Percentiles rank a stretch among this genome's conserved stretches.
phyloP scores from a whole-genome alignment of 2,797 vertebrate genomes.

The Merluccius polli region DNA sequence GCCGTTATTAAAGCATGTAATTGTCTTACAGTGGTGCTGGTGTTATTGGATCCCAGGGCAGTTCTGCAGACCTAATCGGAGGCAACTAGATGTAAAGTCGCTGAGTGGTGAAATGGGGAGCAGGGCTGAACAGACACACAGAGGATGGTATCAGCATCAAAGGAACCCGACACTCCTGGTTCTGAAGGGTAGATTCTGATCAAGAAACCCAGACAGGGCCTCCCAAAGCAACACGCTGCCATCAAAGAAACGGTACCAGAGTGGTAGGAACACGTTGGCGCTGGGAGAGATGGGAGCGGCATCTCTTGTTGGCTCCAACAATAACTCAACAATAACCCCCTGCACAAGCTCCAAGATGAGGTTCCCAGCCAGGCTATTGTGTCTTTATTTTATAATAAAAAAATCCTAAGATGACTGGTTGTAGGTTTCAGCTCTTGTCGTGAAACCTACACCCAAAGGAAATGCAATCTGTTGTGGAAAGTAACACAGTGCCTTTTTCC shows the following conservation, averaged over 20 bases:
- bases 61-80: constrained; percentile 56
- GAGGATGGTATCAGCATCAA: constrained; percentile 70
- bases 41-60: constrained; percentile 67
- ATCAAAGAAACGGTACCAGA: constrained; percentile 24
- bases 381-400: neutral
- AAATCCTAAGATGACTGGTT: neutral
- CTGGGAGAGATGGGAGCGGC: neutral
- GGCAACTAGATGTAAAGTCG: constrained; percentile 69
- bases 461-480: neutral
- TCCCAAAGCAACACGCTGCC: constrained; percentile 22
- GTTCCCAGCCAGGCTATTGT: neutral
- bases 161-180: constrained; percentile 56
- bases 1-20: constrained; percentile 70
- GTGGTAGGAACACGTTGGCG: neutral
- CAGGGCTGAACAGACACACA: constrained; percentile 56
- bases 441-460: constrained; percentile 9
- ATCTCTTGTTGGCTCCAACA: neutral
- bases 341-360: neutral
- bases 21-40: constrained; percentile 63
- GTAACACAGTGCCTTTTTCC: neutral
- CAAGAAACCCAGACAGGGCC: neutral
- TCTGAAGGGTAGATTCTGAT: constrained; percentile 37
- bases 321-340: neutral
- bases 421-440: neutral
- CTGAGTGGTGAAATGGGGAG: constrained; percentile 71